Conservation (phyloP, 2,797 vertebrate genomes). For the Trachops cirrhosus region DNA sequence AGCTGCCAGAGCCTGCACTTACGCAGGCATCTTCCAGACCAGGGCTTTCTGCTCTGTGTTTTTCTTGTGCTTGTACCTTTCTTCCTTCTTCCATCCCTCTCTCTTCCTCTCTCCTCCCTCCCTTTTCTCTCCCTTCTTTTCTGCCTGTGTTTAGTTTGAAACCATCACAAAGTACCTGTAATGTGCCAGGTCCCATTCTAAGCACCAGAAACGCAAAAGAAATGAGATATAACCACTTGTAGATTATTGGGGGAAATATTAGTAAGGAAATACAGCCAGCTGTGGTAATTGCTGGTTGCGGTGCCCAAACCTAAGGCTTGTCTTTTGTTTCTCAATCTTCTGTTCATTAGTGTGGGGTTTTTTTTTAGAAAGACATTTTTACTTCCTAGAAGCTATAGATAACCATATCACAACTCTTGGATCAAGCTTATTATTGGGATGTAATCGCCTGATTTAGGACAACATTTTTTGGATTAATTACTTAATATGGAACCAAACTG, state of each 20-base stretch:
- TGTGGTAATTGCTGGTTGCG: neutral
- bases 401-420: neutral
- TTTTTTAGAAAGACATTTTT: neutral
- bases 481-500: slow-evolving; percentile 12
- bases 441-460: slow-evolving; percentile 8
- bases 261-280: neutral
- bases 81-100: neutral
- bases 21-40: neutral
- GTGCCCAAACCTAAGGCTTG: neutral
- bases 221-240: neutral
- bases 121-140: no score
- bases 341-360: neutral
- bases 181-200: neutral
- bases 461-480: neutral
- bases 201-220: neutral
- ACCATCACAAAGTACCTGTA: neutral
- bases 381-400: neutral
- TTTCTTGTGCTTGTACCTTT: neutral
- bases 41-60: neutral
- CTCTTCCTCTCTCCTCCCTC: neutral
- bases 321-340: neutral
- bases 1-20: neutral
- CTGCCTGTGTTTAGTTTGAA: neutral
- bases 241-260: neutral
- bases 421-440: neutral